Evolutionary conservation across 2,797 vertebrate species (phyloP).

Genomic region (Acridotheres tristis): DNA sequence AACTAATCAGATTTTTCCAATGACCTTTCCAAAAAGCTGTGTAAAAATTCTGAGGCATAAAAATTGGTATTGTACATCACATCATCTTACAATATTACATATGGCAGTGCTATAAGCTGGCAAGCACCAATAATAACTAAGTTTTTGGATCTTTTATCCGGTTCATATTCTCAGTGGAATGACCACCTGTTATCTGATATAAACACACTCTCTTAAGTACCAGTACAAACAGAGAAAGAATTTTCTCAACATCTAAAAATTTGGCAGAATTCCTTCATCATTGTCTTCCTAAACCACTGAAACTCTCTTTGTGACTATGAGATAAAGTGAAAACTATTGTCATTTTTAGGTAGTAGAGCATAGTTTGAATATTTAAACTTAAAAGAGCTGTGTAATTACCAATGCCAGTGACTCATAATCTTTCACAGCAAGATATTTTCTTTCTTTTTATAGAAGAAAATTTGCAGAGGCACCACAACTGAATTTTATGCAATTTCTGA

Average conservation of each 20-base stretch:
- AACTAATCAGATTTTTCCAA: conserved; percentile 24
- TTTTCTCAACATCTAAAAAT: conserved; percentile 39
- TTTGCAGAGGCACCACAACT: conserved; percentile 41
- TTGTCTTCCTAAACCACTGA: background rate
- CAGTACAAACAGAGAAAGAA: background rate
- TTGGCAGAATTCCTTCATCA: conserved; percentile 9
- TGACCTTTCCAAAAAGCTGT: conserved; percentile 31
- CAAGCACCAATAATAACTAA: background rate
- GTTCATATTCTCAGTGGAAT: background rate
- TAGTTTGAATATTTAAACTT: conserved; percentile 49
- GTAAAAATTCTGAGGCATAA: conserved; percentile 24
- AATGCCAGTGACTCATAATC: conserved; percentile 21
- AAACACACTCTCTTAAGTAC: background rate
- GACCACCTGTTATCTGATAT: background rate
- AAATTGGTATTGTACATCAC: background rate
- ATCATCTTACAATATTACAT: conserved; percentile 10
- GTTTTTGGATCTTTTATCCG: background rate
- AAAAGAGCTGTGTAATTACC: conserved; percentile 30
- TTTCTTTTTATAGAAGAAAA: conserved; percentile 30
- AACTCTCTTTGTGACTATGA: background rate
- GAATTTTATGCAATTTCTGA: conserved; percentile 41
- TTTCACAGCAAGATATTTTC: conserved; percentile 39
- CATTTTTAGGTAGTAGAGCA: conserved; percentile 10
- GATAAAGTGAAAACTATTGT: background rate
- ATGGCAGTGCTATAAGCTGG: background rate